Conservation (phyloP, 2,113 vertebrate genomes). For the Strix uralensis region DNA sequence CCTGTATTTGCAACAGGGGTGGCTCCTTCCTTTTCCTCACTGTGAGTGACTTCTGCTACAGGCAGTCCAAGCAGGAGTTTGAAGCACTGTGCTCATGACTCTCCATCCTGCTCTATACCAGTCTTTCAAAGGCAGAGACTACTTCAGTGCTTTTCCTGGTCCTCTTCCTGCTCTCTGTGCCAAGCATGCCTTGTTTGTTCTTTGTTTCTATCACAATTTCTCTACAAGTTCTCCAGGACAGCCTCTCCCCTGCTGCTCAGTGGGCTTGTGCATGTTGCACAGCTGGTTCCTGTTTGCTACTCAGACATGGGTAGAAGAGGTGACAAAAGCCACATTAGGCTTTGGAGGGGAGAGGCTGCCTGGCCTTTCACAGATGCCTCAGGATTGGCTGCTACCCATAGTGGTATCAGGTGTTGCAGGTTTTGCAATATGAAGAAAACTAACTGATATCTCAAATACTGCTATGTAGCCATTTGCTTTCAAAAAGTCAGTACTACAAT, state of each 20-base stretch:
- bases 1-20: not conserved
- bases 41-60: not conserved
- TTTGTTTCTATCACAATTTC: not conserved
- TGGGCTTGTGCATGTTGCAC: not conserved
- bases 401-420: not conserved
- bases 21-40: not conserved
- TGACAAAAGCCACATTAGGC: not conserved
- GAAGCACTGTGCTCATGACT: not conserved
- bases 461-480: not conserved
- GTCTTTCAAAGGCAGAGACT: not conserved
- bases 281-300: not conserved
- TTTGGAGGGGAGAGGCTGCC: not conserved
- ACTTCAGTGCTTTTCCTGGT: not conserved
- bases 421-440: not conserved
- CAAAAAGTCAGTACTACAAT: not conserved
- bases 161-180: not conserved
- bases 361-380: not conserved
- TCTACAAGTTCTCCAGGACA: not conserved
- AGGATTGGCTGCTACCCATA: not conserved
- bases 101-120: not conserved
- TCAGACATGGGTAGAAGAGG: not conserved
- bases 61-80: not conserved
- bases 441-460: not conserved
- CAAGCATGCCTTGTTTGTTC: accelerated
- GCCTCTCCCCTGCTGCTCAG: not conserved